Evolutionary conservation across 2,797 vertebrate species (phyloP), one percentile per base, ranked within the genome.

Genomic region (Tachyglossus aculeatus): DNA sequence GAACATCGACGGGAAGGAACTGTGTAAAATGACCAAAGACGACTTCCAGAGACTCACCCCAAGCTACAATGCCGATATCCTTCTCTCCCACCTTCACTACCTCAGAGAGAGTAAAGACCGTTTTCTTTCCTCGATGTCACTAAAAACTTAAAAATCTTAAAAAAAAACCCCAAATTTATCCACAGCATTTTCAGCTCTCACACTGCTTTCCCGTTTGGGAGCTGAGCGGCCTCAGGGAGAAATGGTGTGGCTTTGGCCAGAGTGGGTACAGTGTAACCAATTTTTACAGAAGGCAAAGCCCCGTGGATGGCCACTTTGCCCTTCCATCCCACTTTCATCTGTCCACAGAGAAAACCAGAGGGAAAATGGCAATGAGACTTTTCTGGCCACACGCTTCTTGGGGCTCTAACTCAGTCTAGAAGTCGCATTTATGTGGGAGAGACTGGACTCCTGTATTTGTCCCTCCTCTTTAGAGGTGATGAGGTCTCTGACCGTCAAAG

Each of bases 21-120:
- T 96, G 36, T 96, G 95, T 82, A 96, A 96, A 77, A 95, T 96
- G 95, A 94, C 90, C 81, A 96, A 95, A 80, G 95, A 96, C 0
- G 95, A 96, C 84, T 94, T 96, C 82, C 95, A 95, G 85, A 90
- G 94, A 62, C 94, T 96, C 67, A 96, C 95, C 1, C 90, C 94
- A 7, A 94, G 93, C 88, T 96, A 95, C 83, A 95, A 95, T 0
- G 94, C 95, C 4, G 95, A 96, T 77, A 94, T 96, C 81, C 94
- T 96, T 22, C 92, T 96, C 65, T 96, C 95, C 8, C 95, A 96
- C 65, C 93, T 96, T 81, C 94, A 96, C 94, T 96, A 96, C 95
- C 95, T 96, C 93, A 95, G 95, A 94, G 95, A 96, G 92, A 96
- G 95, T 96, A 94, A n/a, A 94, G 90, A 36, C 13, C 5, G 21